Conservation (phyloP, 2,797 vertebrate species). For the Loriculus beryllinus region DNA sequence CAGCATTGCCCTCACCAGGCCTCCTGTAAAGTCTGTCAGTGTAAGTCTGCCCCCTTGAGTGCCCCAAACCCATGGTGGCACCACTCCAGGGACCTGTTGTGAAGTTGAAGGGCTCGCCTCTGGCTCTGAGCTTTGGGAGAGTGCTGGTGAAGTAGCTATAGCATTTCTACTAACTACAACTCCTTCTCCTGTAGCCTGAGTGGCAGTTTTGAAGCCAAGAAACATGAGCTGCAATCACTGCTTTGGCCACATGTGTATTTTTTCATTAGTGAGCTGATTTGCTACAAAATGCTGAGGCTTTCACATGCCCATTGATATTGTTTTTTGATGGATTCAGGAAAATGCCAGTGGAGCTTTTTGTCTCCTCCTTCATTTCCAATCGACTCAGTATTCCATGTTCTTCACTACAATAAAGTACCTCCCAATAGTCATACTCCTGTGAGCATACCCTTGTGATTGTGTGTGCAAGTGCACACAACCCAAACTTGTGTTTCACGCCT, state of each 20-base stretch:
- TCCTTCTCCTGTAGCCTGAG: background rate
- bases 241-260: background rate
- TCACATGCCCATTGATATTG: background rate
- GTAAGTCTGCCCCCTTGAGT: background rate
- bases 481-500: background rate
- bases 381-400: background rate
- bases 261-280: background rate
- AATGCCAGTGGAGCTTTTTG: background rate
- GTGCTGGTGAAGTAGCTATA: background rate
- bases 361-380: background rate
- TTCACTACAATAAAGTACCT: background rate
- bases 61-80: background rate
- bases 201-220: background rate
- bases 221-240: background rate
- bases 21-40: background rate
- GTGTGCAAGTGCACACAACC: background rate
- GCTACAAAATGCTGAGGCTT: slow-evolving; percentile 3
- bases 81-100: background rate
- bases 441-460: background rate
- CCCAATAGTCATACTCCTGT: background rate
- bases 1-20: background rate
- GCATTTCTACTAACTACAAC: background rate
- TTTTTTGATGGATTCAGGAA: background rate
- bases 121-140: background rate
- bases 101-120: background rate